phyloP scores from a whole-genome alignment of 2,888 invertebrate genomes.

The Gortyna flavago region DNA sequence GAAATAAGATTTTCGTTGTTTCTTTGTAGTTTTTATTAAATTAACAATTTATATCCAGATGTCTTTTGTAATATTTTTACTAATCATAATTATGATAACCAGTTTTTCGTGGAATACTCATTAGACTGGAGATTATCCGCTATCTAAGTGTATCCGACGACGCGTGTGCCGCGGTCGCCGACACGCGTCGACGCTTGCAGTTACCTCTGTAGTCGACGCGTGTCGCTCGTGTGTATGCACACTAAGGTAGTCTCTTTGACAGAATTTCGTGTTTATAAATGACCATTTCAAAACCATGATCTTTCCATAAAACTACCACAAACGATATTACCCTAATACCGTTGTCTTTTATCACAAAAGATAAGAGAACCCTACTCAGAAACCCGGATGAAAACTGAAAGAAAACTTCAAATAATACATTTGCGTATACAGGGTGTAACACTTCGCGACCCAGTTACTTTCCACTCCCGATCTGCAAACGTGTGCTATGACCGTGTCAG shows the following conservation, averaged over 20 bases:
- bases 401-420: constrained; percentile 34
- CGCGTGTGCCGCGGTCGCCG: no score
- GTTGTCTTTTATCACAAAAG: constrained; percentile 28
- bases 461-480: constrained; percentile 8
- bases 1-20: constrained; percentile 1
- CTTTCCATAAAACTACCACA: background rate
- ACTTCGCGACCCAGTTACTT: constrained; percentile 52
- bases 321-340: constrained; percentile 13
- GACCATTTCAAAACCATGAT: background rate
- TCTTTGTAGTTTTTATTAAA: background rate
- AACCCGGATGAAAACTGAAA: constrained; percentile 18
- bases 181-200: background rate
- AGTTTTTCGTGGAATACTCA: no score
- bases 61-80: background rate
- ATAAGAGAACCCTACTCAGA: constrained; percentile 27
- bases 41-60: background rate
- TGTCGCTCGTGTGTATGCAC: background rate
- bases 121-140: no score
- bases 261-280: background rate
- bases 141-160: background rate
- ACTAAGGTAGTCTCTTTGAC: background rate
- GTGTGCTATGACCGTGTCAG: constrained; percentile 34
- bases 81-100: background rate
- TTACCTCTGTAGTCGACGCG: background rate
- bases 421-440: constrained; percentile 39